Conservation (phyloP, 2,888 invertebrate genomes). For the Diploptera punctata region DNA sequence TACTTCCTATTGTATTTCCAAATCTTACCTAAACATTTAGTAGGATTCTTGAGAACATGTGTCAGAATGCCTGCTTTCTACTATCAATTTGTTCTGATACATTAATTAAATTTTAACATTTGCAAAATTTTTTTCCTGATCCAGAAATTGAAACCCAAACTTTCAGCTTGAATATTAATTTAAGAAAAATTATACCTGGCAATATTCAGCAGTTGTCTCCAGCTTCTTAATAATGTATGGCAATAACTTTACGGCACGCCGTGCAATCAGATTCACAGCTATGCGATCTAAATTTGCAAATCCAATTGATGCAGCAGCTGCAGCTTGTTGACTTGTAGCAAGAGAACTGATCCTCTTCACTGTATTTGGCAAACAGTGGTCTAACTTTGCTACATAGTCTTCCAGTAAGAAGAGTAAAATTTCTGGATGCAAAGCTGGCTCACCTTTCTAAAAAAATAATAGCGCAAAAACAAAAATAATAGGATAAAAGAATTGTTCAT, state of each 20-base stretch:
- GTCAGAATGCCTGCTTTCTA: no score
- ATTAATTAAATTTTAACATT: no score
- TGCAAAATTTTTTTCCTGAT: no score
- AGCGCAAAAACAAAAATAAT: no score
- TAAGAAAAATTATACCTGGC: constrained; percentile 46
- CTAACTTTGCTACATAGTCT: constrained; percentile 65
- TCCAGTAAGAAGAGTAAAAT: constrained; percentile 59
- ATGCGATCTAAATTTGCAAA: constrained; percentile 43
- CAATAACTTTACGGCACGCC: constrained; percentile 19
- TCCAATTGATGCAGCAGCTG: constrained; percentile 37
- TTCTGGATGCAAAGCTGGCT: constrained; percentile 50
- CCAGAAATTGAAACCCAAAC: no score
- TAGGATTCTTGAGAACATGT: no score
- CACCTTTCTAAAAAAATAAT: neutral
- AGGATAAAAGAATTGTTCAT: no score
- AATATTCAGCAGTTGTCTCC: constrained; percentile 50
- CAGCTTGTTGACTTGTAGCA: constrained; percentile 29
- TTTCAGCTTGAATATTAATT: no score
- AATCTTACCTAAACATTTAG: no score
- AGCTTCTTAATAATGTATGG: constrained; percentile 21
- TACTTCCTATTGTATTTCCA: no score
- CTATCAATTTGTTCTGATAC: no score
- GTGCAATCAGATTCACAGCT: constrained; percentile 12
- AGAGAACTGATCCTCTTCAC: constrained; percentile 42
- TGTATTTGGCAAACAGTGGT: constrained; percentile 51